Evolutionary conservation across 2,888 invertebrate genomes (phyloP), one percentile per base, ranked within the genome.

Genomic region (Philonicus albiceps): DNA sequence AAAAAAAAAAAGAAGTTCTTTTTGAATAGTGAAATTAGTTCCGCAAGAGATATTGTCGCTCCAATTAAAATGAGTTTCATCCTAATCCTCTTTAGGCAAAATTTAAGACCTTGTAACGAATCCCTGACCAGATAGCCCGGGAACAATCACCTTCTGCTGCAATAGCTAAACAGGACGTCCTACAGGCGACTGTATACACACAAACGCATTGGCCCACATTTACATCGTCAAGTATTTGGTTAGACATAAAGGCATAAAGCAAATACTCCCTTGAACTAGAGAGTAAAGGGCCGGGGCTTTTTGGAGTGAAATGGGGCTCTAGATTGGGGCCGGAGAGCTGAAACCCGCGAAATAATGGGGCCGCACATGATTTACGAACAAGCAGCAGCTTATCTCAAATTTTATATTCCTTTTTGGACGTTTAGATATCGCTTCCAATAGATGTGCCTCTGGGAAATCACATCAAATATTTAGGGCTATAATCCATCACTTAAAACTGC

Each of bases 321-420:
- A 7, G 7, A 40, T 37, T 49, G 49, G 49, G 49, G 49, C n/a
- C 49, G 22, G 11, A 13, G 16, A 1, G 22, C 7, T 1, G 34
- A 37, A 8, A 1, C 6, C 30, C 34, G 34, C 34, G 3, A 31
- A 30, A 74, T 30, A 74, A 31, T 4, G 34, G 74, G 74, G 74
- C 31, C 27, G 74, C 27, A 74, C 5, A 74, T 74, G 74, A 74
- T 74, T 74, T 74, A 74, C 74, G 74, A 37, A 74, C 22, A 74
- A 27, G 74, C 16, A n/a, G 31, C 27, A 27, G 64, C 31, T 74
- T 74, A 74, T 74, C 74, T 27, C 74, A 34, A 34, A 74, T 34
- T 74, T 74, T 74, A 31, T 74, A 74, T 74, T 37, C 74, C 74
- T 74, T 73, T n/a, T 74, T 74, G 34, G 74, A 30, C 74, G 74